These are phyloP conservation scores for Halichoerus grypus DNA, from an alignment of 2,113 vertebrate species.

Conservation along the genomic window DNA sequence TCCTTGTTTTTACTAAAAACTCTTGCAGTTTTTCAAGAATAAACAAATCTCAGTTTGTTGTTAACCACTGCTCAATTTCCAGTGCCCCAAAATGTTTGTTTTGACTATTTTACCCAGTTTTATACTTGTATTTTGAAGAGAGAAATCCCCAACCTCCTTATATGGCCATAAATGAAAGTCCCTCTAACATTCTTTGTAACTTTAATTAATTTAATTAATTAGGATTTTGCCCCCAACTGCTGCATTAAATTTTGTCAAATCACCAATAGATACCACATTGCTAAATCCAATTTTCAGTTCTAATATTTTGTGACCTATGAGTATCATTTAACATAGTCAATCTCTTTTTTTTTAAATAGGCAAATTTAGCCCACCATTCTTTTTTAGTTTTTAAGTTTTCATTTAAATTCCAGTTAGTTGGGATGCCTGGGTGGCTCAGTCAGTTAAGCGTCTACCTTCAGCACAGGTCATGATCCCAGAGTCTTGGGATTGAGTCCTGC, in stretches of 20 bases:
- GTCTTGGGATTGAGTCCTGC: too few species aligned
- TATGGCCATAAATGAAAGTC: neutral
- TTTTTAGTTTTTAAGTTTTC: neutral
- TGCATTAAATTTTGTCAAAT: neutral
- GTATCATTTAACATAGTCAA: neutral
- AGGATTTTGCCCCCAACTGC: neutral
- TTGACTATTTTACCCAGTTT: neutral
- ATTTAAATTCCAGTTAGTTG: neutral
- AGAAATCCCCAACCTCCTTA: neutral
- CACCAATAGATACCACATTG: neutral
- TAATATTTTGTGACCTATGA: neutral
- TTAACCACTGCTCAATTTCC: neutral
- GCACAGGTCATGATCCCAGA: too few species aligned
- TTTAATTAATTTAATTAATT: slow-evolving; percentile 5
- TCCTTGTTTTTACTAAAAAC: neutral
- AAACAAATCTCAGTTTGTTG: neutral
- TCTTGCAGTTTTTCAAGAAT: neutral
- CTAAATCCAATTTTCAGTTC: neutral
- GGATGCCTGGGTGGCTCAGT: too few species aligned
- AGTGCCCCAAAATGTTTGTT: neutral
- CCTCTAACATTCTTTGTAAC: neutral
- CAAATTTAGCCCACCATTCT: neutral
- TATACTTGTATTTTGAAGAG: neutral
- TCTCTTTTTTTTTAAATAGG: neutral
- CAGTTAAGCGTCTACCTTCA: too few species aligned